phyloP scores from a whole-genome alignment of 2,113 vertebrate species.

The Corynorhinus townsendii region DNA sequence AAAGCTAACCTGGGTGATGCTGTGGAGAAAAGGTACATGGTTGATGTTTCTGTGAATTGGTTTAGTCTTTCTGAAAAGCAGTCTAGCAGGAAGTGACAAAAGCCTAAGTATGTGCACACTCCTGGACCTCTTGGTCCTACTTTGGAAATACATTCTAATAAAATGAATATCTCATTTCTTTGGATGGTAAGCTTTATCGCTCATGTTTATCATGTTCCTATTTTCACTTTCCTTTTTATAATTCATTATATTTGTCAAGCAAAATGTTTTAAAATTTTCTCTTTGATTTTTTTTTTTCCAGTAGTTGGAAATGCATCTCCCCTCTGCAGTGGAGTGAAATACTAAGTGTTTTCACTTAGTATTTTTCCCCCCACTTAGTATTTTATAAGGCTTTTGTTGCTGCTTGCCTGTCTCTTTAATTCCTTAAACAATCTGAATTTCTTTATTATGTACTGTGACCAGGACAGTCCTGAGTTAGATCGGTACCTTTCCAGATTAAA shows the following conservation, averaged over 20 bases:
- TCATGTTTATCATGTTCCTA: neutral
- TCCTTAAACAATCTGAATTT: slow-evolving; percentile 10
- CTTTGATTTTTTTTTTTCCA: neutral
- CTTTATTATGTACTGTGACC: neutral
- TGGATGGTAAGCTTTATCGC: neutral
- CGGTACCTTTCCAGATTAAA: neutral
- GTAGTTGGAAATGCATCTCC: neutral
- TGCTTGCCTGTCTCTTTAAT: neutral
- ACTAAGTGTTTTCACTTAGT: neutral
- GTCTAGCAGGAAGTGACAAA: neutral
- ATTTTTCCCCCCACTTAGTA: neutral
- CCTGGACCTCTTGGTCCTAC: neutral
- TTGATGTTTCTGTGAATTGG: neutral
- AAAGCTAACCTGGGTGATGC: neutral
- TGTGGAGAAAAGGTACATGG: neutral
- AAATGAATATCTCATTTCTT: neutral
- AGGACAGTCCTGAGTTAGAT: neutral
- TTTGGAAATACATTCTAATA: neutral
- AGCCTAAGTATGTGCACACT: neutral
- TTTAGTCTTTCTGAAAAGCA: neutral
- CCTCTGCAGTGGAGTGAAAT: neutral
- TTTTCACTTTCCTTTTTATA: neutral
- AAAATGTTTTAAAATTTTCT: neutral
- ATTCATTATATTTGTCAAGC: neutral
- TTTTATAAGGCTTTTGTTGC: neutral